A percentile compares a stretch with the other conserved stretches of the same genome.
phyloP scores from a whole-genome alignment of 2,888 invertebrate genomes.

The Aleiodes testaceus region DNA sequence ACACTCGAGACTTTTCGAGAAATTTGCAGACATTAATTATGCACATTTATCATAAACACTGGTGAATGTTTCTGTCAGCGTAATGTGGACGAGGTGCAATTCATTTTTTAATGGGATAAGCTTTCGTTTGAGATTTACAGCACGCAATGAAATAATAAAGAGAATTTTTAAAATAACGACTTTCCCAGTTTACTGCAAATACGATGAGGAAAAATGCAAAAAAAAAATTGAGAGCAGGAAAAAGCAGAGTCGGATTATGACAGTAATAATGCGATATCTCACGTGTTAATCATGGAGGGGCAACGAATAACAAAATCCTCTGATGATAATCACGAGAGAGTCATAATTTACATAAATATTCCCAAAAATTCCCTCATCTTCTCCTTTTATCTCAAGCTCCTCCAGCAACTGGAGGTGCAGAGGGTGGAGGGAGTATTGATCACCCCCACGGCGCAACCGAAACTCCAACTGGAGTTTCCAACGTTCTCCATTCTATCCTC shows the following conservation, averaged over 20 bases:
- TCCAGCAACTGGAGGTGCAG: constrained; percentile 63
- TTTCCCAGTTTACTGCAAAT: too few species aligned
- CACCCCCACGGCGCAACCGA: constrained; percentile 67
- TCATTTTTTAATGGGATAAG: neutral
- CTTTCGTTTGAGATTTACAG: neutral
- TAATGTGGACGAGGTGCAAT: constrained; percentile 3
- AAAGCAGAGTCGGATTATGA: too few species aligned
- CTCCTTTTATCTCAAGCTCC: constrained; percentile 61
- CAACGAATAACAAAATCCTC: too few species aligned
- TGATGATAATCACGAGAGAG: too few species aligned
- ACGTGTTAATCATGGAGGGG: too few species aligned
- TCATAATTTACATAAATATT: neutral
- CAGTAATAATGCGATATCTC: too few species aligned
- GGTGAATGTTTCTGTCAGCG: neutral
- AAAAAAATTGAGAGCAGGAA: too few species aligned
- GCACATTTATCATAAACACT: neutral
- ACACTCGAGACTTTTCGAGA: neutral
- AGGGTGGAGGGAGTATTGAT: constrained; percentile 71
- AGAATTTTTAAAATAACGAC: too few species aligned
- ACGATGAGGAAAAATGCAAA: too few species aligned
- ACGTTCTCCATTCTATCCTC: constrained; percentile 51
- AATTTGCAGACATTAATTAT: neutral
- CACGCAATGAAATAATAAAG: neutral
- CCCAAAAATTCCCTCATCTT: constrained; percentile 54
- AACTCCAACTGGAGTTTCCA: constrained; percentile 52